Conservation (phyloP, 2,113 vertebrate species). For the Verasper variegatus region DNA sequence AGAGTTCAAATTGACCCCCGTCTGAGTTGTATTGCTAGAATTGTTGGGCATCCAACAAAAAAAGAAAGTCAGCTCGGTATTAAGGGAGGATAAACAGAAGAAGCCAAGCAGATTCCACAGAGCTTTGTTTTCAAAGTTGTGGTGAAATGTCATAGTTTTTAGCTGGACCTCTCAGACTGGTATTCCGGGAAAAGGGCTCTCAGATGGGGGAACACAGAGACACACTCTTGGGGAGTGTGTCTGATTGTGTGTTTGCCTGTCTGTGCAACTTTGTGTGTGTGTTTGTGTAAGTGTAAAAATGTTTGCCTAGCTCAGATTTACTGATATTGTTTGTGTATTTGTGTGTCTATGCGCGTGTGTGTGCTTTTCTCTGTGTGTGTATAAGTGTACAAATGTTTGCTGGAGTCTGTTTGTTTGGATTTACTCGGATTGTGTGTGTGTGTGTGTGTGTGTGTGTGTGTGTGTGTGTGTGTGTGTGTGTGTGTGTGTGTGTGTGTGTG, state of each 20-base stretch:
- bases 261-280: slow-evolving; percentile 14
- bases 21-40: neutral
- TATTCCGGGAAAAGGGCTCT: slow-evolving; percentile 69
- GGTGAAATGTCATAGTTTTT: slow-evolving; percentile 69
- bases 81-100: slow-evolving; percentile 63
- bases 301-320: too few relatives aligned
- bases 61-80: slow-evolving; percentile 32
- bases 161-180: slow-evolving; percentile 58
- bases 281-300: neutral
- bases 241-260: slow-evolving; percentile 27
- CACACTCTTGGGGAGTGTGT: slow-evolving; percentile 28
- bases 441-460: neutral
- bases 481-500: neutral
- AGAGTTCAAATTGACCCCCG: slow-evolving; percentile 29
- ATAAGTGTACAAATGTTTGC: slow-evolving; percentile 23
- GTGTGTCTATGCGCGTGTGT: neutral
- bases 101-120: slow-evolving; percentile 65
- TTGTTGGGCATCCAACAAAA: slow-evolving; percentile 61
- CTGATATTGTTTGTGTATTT: too few relatives aligned
- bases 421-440: slow-evolving; percentile 9
- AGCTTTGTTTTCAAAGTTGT: slow-evolving; percentile 77
- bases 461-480: slow-evolving; percentile 1
- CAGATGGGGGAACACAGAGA: slow-evolving; percentile 43
- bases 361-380: neutral
- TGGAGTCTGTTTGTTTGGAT: slow-evolving; percentile 32